Evolutionary conservation across 2,797 vertebrate species (phyloP).

Genomic region (Lagothrix lagotricha): DNA sequence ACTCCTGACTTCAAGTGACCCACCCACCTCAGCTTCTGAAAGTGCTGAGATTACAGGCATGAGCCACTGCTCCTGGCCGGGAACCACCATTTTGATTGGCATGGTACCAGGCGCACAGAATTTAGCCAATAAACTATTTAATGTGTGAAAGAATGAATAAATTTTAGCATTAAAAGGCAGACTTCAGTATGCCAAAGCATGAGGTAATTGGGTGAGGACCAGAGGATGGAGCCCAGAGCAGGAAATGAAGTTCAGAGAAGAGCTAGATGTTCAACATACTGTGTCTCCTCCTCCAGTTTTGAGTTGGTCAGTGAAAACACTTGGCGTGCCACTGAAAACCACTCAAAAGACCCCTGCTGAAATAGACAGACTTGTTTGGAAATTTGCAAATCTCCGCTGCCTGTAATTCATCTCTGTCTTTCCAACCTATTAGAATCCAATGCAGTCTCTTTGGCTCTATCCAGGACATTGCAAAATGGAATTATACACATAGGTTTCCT

Average conservation of each 20-base stretch:
- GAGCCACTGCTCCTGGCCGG: neutral
- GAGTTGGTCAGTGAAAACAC: neutral
- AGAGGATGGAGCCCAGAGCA: neutral
- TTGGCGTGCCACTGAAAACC: neutral
- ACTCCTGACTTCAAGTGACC: neutral
- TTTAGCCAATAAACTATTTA: neutral
- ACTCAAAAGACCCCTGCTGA: neutral
- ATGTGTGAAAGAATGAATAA: neutral
- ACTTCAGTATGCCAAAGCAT: neutral
- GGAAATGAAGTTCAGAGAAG: neutral
- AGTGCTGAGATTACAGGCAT: neutral
- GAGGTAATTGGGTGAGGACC: neutral
- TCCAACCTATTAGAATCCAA: neutral
- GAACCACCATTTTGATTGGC: neutral
- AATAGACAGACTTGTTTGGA: neutral
- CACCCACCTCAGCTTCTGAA: neutral
- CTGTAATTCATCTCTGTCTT: neutral
- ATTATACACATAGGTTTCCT: neutral
- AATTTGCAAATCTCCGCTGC: constrained; percentile 5
- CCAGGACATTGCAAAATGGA: neutral
- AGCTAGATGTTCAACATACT: neutral
- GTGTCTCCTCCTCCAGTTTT: neutral
- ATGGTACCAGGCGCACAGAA: neutral
- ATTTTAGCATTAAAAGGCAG: neutral
- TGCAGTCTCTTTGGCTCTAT: neutral